Conservation (phyloP, 2,888 invertebrate genomes). For the Diaperis boleti region DNA sequence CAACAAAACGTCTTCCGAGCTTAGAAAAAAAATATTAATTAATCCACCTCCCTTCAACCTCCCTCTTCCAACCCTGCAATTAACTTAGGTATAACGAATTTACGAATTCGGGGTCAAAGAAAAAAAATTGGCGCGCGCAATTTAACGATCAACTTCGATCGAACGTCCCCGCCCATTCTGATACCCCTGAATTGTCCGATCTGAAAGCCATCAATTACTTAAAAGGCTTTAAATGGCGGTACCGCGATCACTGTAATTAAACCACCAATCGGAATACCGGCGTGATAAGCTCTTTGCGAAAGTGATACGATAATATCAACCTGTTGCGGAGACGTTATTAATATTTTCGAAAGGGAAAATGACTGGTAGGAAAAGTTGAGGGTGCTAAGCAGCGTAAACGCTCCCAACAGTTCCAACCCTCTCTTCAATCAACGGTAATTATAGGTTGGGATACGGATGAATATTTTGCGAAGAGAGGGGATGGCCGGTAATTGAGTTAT, state of each 20-base stretch:
- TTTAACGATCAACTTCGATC: slow-evolving; percentile 34
- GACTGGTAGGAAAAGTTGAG: slow-evolving; percentile 36
- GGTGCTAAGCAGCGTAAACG: slow-evolving; percentile 7
- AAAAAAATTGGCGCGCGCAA: slow-evolving; percentile 30
- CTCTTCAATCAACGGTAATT: slow-evolving; percentile 40
- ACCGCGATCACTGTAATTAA: slow-evolving; percentile 47
- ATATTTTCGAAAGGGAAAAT: slow-evolving; percentile 40
- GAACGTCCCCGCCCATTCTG: slow-evolving; percentile 26
- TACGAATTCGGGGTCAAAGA: slow-evolving; percentile 1
- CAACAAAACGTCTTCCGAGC: too few species aligned
- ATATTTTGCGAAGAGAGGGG: slow-evolving; percentile 3
- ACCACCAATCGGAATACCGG: slow-evolving; percentile 21
- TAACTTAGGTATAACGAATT: slow-evolving; percentile 18
- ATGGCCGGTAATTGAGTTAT: slow-evolving; percentile 40
- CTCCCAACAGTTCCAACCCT: too few species aligned
- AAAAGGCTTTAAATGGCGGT: slow-evolving; percentile 46
- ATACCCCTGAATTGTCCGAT: slow-evolving; percentile 39
- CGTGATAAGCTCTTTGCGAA: slow-evolving; percentile 39
- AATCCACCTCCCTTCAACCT: background rate
- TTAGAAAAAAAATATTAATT: background rate
- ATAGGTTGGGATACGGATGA: slow-evolving; percentile 32
- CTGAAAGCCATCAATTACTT: slow-evolving; percentile 48
- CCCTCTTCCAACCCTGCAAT: slow-evolving; percentile 11
- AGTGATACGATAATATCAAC: slow-evolving; percentile 46
- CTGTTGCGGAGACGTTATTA: slow-evolving; percentile 41